These are phyloP conservation scores for Adelosebastes latens DNA, from an alignment of 2,797 vertebrate genomes.

Conservation along the genomic window DNA sequence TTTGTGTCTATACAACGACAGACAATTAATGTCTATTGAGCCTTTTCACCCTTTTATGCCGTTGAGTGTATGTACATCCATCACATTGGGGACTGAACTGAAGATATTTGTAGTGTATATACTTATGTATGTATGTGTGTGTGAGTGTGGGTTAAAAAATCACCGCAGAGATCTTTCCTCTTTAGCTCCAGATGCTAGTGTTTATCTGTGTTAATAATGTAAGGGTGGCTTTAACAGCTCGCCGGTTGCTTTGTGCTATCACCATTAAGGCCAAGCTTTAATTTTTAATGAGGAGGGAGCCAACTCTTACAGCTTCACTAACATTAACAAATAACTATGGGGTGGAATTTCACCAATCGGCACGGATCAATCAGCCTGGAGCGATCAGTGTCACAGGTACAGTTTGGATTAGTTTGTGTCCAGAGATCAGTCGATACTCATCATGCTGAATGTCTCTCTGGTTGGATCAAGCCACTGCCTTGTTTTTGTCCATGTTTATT, in stretches of 20 bases:
- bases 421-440: conserved; percentile 32
- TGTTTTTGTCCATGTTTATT: neutral
- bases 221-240: conserved; percentile 59
- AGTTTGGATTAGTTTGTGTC: conserved; percentile 36
- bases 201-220: conserved; percentile 77
- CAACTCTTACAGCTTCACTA: conserved; percentile 57
- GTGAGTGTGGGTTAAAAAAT: neutral
- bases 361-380: conserved; percentile 10
- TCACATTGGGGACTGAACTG: neutral
- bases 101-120: neutral
- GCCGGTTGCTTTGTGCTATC: conserved; percentile 51
- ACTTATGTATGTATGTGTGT: neutral
- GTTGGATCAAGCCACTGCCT: neutral
- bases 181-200: conserved; percentile 50
- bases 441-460: neutral
- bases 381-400: conserved; percentile 29
- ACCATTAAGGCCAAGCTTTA: conserved; percentile 67
- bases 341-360: conserved; percentile 34
- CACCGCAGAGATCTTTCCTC: conserved; percentile 20
- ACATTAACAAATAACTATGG: conserved; percentile 62
- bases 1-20: conserved; percentile 12
- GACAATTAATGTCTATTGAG: conserved; percentile 20
- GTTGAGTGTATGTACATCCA: neutral
- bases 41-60: conserved; percentile 2
- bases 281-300: conserved; percentile 77